Percentiles rank a stretch among this genome's conserved stretches.
Evolutionary conservation across 2,797 vertebrate species (phyloP).

Genomic region (Clarias pachynema): DNA sequence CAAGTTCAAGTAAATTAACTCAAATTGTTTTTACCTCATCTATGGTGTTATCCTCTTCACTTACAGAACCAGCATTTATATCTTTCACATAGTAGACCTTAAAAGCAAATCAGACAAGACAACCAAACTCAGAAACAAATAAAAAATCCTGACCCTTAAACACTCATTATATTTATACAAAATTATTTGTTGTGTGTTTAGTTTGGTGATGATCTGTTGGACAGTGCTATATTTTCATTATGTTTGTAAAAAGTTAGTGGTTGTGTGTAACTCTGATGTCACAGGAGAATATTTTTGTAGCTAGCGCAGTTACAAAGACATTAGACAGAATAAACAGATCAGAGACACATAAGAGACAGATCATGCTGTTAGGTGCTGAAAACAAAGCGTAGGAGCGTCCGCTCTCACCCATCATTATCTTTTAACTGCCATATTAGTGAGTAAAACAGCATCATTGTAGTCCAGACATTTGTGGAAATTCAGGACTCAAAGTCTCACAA

Average conservation of each 20-base stretch:
- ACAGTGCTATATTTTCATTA: background rate
- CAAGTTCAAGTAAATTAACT: background rate
- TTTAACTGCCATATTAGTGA: background rate
- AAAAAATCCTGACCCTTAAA: background rate
- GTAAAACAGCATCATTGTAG: background rate
- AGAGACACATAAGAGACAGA: background rate
- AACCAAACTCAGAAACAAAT: background rate
- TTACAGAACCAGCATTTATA: slow-evolving; percentile 84
- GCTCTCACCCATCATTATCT: background rate
- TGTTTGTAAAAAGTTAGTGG: background rate
- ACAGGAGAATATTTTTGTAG: background rate
- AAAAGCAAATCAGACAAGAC: background rate
- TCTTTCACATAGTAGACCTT: slow-evolving; percentile 89
- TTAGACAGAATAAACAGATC: background rate
- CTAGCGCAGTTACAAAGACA: background rate
- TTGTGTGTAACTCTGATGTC: background rate
- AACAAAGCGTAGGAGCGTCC: background rate
- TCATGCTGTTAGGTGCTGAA: background rate
- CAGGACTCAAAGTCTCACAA: background rate
- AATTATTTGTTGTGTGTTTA: background rate
- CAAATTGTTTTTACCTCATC: slow-evolving; percentile 71
- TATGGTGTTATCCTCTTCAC: slow-evolving; percentile 63
- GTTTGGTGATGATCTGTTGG: background rate
- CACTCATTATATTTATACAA: background rate
- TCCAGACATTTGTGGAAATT: background rate